A percentile compares a stretch with the other conserved stretches of the same genome.
Conservation (phyloP, 2,113 vertebrate species). For the Climacteris rufus region DNA sequence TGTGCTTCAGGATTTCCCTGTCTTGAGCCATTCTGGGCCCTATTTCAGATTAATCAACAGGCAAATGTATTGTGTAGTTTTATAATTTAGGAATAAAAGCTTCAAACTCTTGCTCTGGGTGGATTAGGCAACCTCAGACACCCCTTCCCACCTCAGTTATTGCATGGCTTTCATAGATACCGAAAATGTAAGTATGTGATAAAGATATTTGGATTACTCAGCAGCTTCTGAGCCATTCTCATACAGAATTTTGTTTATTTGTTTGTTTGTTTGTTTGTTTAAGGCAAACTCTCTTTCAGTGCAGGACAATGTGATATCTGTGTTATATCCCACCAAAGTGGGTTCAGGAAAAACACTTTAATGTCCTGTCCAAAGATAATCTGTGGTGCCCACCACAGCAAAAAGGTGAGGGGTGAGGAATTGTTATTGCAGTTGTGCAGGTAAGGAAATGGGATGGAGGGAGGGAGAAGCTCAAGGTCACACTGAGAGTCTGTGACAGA, state of each 20-base stretch:
- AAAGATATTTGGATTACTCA: neutral
- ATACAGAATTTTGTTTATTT: neutral
- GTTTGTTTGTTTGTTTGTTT: neutral
- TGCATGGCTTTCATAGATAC: neutral
- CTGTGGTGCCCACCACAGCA: neutral
- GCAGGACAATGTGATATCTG: neutral
- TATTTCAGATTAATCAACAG: neutral
- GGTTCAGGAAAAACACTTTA: neutral
- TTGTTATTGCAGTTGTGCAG: neutral
- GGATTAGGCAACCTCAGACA: neutral
- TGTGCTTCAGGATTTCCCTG: neutral
- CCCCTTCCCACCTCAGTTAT: neutral
- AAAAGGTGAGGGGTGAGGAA: neutral
- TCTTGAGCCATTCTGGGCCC: neutral
- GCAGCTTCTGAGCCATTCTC: neutral
- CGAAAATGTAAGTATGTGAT: neutral
- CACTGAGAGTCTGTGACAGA: accelerated
- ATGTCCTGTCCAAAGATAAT: neutral
- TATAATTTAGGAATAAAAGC: neutral
- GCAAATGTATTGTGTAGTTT: neutral
- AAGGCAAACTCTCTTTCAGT: neutral
- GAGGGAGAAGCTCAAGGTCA: neutral
- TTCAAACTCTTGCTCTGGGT: neutral
- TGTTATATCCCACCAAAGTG: neutral
- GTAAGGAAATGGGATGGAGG: neutral